A percentile compares a stretch with the other conserved stretches of the same genome.
Evolutionary conservation across 2,113 vertebrate species (phyloP).

Genomic region (Carollia perspicillata): DNA sequence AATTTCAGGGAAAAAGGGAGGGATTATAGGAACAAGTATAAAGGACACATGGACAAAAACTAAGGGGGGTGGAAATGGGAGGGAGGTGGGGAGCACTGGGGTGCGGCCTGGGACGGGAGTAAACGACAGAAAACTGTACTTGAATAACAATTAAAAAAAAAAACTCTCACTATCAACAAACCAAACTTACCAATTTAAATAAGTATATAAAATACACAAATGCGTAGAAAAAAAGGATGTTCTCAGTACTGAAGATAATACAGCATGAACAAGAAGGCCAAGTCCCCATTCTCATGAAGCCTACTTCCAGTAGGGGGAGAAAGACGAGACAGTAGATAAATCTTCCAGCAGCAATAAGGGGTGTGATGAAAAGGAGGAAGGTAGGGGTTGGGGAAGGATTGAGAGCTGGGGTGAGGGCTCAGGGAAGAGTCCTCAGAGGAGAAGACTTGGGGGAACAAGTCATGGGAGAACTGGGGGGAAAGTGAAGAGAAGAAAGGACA

Average conservation of each 20-base stretch:
- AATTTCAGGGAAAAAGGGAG: too few relatives aligned
- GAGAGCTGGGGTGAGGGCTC: background rate
- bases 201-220: background rate
- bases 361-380: background rate
- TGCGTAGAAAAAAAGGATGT: background rate
- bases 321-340: background rate
- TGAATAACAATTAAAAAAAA: too few relatives aligned
- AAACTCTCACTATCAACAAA: background rate
- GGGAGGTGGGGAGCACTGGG: too few relatives aligned
- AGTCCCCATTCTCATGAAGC: background rate
- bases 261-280: background rate
- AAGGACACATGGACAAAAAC: too few relatives aligned
- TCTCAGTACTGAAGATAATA: background rate
- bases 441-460: background rate
- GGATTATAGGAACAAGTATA: too few relatives aligned
- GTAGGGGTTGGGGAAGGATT: background rate
- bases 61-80: too few relatives aligned
- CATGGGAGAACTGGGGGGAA: background rate
- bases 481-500: background rate
- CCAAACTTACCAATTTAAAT: constrained; percentile 15
- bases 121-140: too few relatives aligned
- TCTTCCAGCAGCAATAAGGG: background rate
- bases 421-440: background rate
- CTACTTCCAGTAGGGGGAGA: background rate
- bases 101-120: too few relatives aligned